phyloP scores from a whole-genome alignment of 2,797 vertebrate species.

The Carapus acus region DNA sequence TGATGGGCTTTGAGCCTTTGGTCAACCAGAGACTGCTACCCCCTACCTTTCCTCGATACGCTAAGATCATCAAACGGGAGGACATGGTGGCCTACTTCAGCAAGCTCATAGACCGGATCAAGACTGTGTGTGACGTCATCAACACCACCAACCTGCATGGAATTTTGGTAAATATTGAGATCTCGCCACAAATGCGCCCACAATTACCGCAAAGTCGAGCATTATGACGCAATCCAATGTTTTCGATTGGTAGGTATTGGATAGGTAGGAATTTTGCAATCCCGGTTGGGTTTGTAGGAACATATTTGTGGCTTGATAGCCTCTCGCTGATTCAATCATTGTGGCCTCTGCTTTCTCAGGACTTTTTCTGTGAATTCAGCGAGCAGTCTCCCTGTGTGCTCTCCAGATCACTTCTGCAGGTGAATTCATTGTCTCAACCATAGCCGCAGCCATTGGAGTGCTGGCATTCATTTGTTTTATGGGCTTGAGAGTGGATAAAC shows the following conservation, averaged over 20 bases:
- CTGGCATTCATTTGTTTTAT: neutral
- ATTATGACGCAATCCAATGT: too few species aligned
- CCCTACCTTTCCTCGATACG: constrained; percentile 96
- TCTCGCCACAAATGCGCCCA: too few species aligned
- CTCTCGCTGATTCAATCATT: constrained; percentile 17
- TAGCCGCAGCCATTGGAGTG: neutral
- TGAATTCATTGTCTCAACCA: constrained; percentile 47
- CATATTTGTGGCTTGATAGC: too few species aligned
- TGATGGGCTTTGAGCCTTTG: constrained; percentile 99
- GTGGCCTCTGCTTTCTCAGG: constrained; percentile 65
- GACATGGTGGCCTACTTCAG: constrained; percentile 98
- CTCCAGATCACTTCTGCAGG: constrained; percentile 95
- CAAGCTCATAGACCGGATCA: constrained; percentile 95
- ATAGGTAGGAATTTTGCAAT: too few species aligned
- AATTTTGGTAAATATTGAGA: constrained; percentile 80
- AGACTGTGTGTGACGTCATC: constrained; percentile 95
- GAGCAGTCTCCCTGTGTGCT: constrained; percentile 98
- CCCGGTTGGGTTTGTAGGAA: too few species aligned
- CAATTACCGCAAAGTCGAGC: too few species aligned
- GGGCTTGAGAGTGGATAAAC: too few species aligned
- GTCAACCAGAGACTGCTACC: constrained; percentile 98
- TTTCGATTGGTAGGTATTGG: too few species aligned
- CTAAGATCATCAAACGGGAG: constrained; percentile 98
- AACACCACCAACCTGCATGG: constrained; percentile 94
- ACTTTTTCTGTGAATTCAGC: constrained; percentile 99